A percentile compares a stretch with the other conserved stretches of the same genome.
Conservation (phyloP, 2,888 invertebrate species). For the Synergus japonicus region DNA sequence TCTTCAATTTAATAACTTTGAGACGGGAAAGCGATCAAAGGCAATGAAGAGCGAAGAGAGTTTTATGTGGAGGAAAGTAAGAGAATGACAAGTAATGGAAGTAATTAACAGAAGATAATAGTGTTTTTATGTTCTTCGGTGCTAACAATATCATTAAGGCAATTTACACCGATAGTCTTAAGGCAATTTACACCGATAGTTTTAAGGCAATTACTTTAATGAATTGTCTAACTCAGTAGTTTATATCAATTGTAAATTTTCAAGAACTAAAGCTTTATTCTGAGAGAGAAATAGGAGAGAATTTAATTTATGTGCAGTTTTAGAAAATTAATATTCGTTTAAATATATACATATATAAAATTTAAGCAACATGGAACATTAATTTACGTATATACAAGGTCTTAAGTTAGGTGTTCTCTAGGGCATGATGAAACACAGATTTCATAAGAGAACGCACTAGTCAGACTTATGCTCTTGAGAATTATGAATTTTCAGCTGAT, state of each 20-base stretch:
- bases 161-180: background rate
- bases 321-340: too few relatives aligned
- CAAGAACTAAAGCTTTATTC: too few relatives aligned
- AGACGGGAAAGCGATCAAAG: background rate
- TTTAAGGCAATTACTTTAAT: too few relatives aligned
- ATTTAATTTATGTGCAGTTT: too few relatives aligned
- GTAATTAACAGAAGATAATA: background rate
- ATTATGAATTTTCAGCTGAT: background rate
- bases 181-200: background rate
- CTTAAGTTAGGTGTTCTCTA: background rate
- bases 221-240: too few relatives aligned
- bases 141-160: background rate
- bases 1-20: conserved; percentile 12
- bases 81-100: background rate
- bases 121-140: background rate
- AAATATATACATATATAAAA: background rate
- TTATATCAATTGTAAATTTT: too few relatives aligned
- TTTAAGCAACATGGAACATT: background rate
- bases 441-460: background rate
- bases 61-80: background rate
- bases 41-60: background rate
- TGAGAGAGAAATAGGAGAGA: too few relatives aligned
- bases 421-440: background rate
- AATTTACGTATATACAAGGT: background rate
- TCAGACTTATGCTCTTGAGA: background rate